Conservation (phyloP, 2,797 vertebrate genomes). For the Brotula barbata region DNA sequence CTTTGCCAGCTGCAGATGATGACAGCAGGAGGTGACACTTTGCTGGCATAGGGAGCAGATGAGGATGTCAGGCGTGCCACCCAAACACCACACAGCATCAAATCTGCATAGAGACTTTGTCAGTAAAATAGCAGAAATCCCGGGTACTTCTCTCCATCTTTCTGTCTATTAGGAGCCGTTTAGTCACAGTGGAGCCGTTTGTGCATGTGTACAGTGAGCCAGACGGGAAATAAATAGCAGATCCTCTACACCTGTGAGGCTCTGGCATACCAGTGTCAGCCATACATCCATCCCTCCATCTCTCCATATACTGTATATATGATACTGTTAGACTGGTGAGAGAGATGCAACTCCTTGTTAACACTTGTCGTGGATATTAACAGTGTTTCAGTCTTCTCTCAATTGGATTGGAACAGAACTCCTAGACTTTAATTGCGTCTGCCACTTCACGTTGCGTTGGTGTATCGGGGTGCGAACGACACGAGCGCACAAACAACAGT, state of each 20-base stretch:
- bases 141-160: not conserved
- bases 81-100: constrained; percentile 22
- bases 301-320: too few relatives aligned
- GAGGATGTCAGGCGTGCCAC: constrained; percentile 20
- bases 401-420: constrained; percentile 17
- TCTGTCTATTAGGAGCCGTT: constrained; percentile 3
- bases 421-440: constrained; percentile 43
- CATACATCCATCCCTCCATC: too few relatives aligned
- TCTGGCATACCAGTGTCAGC: constrained; percentile 38
- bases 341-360: constrained; percentile 12
- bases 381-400: too few relatives aligned
- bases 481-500: constrained; percentile 44
- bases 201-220: constrained; percentile 28
- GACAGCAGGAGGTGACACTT: constrained; percentile 36
- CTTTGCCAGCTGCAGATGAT: constrained; percentile 26
- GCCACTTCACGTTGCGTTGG: constrained; percentile 36
- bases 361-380: constrained; percentile 28
- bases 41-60: constrained; percentile 43
- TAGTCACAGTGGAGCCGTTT: not conserved
- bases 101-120: not conserved
- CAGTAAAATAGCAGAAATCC: too few relatives aligned
- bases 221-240: constrained; percentile 34
- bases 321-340: too few relatives aligned
- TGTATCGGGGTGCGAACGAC: constrained; percentile 16
- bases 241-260: constrained; percentile 19